phyloP scores from a whole-genome alignment of 2,888 invertebrate genomes.

The Spicauda simplicius region DNA sequence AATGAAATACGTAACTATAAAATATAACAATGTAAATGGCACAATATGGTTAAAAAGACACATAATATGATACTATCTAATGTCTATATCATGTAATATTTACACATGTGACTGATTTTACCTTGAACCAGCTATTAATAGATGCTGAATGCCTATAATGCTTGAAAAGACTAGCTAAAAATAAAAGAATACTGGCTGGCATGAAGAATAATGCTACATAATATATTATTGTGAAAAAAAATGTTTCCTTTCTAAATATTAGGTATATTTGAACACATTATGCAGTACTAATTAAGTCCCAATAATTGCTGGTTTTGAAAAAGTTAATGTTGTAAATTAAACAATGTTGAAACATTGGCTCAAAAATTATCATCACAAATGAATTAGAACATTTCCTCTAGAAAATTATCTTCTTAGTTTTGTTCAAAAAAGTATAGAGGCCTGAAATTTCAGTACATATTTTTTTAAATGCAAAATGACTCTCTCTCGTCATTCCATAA shows the following conservation, averaged over 20 bases:
- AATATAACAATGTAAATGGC: not conserved
- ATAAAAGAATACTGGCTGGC: not conserved
- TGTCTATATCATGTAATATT: slow-evolving; percentile 7
- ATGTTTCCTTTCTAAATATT: not conserved
- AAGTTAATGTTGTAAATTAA: too few species aligned
- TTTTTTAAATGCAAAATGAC: too few species aligned
- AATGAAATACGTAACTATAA: not conserved
- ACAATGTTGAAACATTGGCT: too few species aligned
- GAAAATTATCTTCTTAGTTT: too few species aligned
- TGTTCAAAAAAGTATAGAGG: too few species aligned
- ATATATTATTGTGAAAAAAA: not conserved
- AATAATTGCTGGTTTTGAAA: too few species aligned
- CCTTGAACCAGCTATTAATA: slow-evolving; percentile 31
- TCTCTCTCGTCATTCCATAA: too few species aligned
- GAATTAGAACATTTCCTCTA: too few species aligned
- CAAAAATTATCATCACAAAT: too few species aligned
- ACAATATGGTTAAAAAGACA: slow-evolving; percentile 2
- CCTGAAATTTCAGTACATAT: too few species aligned
- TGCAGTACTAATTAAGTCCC: too few species aligned
- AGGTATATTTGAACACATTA: too few species aligned
- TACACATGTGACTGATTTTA: slow-evolving; percentile 21
- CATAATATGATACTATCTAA: not conserved
- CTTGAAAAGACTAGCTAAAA: not conserved
- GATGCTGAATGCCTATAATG: slow-evolving; percentile 12
- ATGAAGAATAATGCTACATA: not conserved